phyloP scores from a whole-genome alignment of 1,140 invertebrate genomes.

The Drosophila pseudoobscura region DNA sequence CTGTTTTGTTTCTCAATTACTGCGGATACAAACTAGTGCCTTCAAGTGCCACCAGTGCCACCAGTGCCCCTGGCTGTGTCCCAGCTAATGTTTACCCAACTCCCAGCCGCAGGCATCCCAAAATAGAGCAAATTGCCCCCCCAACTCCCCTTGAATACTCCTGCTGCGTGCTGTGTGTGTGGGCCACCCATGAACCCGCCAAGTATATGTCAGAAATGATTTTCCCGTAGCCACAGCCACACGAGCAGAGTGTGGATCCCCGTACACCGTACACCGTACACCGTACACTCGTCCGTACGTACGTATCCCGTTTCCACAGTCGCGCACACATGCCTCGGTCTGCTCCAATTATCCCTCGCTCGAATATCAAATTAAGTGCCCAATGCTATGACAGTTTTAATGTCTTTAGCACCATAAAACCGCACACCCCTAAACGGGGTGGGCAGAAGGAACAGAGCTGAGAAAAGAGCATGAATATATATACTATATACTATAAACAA shows the following conservation, averaged over 20 bases:
- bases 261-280: no score
- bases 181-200: slow-evolving; percentile 59
- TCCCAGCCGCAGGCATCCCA: slow-evolving; percentile 9
- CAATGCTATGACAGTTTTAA: slow-evolving; percentile 78
- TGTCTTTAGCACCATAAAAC: slow-evolving; percentile 76
- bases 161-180: slow-evolving; percentile 10
- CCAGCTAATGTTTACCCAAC: slow-evolving; percentile 35
- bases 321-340: slow-evolving; percentile 47
- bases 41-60: slow-evolving; percentile 3
- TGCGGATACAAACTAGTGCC: no score
- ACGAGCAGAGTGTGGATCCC: slow-evolving; percentile 17
- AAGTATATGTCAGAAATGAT: slow-evolving; percentile 63
- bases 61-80: neutral
- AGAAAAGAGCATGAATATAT: slow-evolving; percentile 18
- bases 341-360: slow-evolving; percentile 72
- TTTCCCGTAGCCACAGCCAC: slow-evolving; percentile 35
- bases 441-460: neutral
- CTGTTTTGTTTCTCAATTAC: no score
- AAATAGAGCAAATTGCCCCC: slow-evolving; percentile 60
- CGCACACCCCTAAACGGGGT: slow-evolving; percentile 47
- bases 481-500: slow-evolving; percentile 12
- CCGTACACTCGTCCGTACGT: slow-evolving; percentile 14
- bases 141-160: slow-evolving; percentile 2
- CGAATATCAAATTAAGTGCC: slow-evolving; percentile 80
- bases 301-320: slow-evolving; percentile 44